Conservation (phyloP, 2,888 invertebrate species). For the Deroplatys truncata region DNA sequence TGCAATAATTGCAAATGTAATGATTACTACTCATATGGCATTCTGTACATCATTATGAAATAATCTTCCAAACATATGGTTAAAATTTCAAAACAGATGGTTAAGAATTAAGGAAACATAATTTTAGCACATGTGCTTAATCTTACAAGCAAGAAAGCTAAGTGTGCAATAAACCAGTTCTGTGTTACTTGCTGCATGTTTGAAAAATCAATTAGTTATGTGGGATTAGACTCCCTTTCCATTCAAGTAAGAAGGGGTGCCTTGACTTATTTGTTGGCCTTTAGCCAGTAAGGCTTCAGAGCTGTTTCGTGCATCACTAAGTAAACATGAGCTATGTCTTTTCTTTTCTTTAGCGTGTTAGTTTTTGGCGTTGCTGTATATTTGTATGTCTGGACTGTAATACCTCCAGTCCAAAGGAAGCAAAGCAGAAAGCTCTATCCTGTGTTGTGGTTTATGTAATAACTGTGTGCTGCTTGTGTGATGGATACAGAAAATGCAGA, state of each 20-base stretch:
- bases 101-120: too few species aligned
- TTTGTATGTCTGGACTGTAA: neutral
- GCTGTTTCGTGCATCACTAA: neutral
- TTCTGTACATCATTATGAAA: too few species aligned
- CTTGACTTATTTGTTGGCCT: neutral
- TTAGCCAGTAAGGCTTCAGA: constrained; percentile 2
- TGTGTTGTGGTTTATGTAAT: neutral
- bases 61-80: too few species aligned
- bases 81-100: too few species aligned
- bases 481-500: neutral
- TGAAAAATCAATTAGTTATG: neutral
- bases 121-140: too few species aligned
- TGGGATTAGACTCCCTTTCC: neutral
- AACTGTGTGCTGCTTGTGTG: neutral
- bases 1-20: too few species aligned
- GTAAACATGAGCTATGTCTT: neutral
- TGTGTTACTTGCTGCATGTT: neutral
- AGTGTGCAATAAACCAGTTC: neutral
- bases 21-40: too few species aligned
- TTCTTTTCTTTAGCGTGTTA: neutral
- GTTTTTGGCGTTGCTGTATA: neutral
- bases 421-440: neutral
- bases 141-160: too few species aligned
- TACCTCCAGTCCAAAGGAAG: neutral
- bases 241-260: neutral